A percentile compares a stretch with the other conserved stretches of the same genome.
phyloP scores from a whole-genome alignment of 2,888 invertebrate genomes.

The Hanleya hanleyi region DNA sequence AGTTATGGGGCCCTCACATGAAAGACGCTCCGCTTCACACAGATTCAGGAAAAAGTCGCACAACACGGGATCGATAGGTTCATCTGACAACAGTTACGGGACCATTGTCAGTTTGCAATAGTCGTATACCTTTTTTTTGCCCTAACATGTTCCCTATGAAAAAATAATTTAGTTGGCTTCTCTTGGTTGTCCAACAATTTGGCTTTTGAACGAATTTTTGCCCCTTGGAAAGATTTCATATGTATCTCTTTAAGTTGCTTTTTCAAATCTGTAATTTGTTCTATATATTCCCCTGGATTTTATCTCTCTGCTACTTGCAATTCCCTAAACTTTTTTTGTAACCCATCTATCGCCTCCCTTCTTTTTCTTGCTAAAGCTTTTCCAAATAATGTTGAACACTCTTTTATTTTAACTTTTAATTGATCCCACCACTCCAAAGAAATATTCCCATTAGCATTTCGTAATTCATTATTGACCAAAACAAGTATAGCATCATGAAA shows the following conservation, averaged over 20 bases:
- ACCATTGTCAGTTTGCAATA: not conserved
- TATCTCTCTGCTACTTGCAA: not conserved
- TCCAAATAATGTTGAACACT: not conserved
- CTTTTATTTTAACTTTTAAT: not conserved
- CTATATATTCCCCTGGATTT: not conserved
- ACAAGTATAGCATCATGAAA: not conserved
- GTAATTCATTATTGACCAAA: not conserved
- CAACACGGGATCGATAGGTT: no score
- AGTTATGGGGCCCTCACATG: slow-evolving; percentile 1
- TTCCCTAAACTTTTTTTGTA: not conserved
- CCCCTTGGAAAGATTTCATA: not conserved
- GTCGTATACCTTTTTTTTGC: not conserved
- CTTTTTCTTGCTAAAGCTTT: not conserved
- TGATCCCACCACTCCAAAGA: not conserved
- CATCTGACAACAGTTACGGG: no score
- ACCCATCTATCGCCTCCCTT: not conserved
- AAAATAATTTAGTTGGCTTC: not conserved
- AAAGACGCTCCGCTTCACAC: slow-evolving; percentile 14
- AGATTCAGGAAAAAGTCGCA: no score
- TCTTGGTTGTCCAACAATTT: not conserved
- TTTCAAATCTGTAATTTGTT: not conserved
- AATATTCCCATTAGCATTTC: not conserved
- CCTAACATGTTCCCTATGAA: not conserved
- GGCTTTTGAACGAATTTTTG: not conserved
- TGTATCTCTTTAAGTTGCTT: not conserved